These are phyloP conservation scores for Anthrax anthrax DNA, from an alignment of 2,888 invertebrate species.

Conservation along the genomic window DNA sequence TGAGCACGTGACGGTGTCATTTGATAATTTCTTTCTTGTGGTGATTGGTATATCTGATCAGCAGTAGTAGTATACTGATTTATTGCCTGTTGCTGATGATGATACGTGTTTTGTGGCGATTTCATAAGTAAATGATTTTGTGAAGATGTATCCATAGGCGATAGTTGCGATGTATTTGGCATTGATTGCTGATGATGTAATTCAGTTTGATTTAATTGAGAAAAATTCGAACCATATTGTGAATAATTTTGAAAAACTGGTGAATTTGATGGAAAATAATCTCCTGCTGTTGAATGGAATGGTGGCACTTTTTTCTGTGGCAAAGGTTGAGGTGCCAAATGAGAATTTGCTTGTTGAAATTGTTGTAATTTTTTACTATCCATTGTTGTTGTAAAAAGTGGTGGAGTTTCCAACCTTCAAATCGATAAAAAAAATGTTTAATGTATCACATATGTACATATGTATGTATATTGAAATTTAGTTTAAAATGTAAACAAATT, in stretches of 20 bases:
- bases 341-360: constrained; percentile 29
- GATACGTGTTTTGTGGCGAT: constrained; percentile 29
- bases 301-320: constrained; percentile 39
- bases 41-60: constrained; percentile 31
- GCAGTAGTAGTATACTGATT: constrained; percentile 21
- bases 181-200: constrained; percentile 9
- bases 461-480: too few species aligned
- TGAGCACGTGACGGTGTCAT: constrained; percentile 39
- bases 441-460: too few species aligned
- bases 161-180: constrained; percentile 23
- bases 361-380: constrained; percentile 48
- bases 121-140: constrained; percentile 17
- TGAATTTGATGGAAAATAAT: constrained; percentile 41
- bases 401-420: constrained; percentile 56
- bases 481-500: too few species aligned
- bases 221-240: constrained; percentile 15
- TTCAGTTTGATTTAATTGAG: constrained; percentile 12
- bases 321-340: constrained; percentile 34
- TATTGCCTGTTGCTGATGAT: constrained; percentile 26
- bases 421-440: too few species aligned
- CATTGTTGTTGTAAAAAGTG: constrained; percentile 48
- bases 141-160: constrained; percentile 30
- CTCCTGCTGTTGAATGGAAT: constrained; percentile 32
- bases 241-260: constrained; percentile 24
- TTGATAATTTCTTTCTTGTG: constrained; percentile 43